Evolutionary conservation across 2,888 invertebrate genomes (phyloP).

Genomic region (Parthenolecanium corni): DNA sequence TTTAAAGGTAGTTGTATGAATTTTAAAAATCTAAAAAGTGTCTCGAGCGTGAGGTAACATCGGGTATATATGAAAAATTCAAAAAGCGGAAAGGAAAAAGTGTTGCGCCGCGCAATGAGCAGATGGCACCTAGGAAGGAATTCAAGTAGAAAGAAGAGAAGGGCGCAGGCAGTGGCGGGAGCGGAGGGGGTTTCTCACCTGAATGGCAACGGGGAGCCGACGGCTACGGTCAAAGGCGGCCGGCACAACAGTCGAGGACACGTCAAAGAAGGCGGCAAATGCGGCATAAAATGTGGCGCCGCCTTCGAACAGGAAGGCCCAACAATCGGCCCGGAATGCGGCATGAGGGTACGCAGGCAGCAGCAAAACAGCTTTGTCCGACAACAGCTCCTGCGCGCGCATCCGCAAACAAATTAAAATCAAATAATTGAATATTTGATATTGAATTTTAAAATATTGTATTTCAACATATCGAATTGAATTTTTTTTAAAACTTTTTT

Average conservation of each 20-base stretch:
- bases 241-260: constrained; percentile 77
- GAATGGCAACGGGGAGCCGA: constrained; percentile 69
- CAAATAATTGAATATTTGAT: background rate
- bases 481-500: too few species aligned
- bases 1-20: too few species aligned
- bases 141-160: too few species aligned
- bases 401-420: background rate
- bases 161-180: too few species aligned
- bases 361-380: constrained; percentile 73
- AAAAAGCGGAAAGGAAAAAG: too few species aligned
- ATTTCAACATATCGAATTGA: too few species aligned
- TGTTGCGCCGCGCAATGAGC: too few species aligned
- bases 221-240: constrained; percentile 58
- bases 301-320: constrained; percentile 58
- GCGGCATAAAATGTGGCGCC: constrained; percentile 76
- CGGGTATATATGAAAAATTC: too few species aligned
- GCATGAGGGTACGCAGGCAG: constrained; percentile 84
- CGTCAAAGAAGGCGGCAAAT: constrained; percentile 67
- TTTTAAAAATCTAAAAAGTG: too few species aligned
- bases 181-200: constrained; percentile 39
- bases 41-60: too few species aligned
- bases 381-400: constrained; percentile 52
- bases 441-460: too few species aligned
- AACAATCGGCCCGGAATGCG: constrained; percentile 78
- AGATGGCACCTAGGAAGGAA: too few species aligned